Conservation (phyloP, 2,888 invertebrate species). For the Hirtodrosophila cameraria region DNA sequence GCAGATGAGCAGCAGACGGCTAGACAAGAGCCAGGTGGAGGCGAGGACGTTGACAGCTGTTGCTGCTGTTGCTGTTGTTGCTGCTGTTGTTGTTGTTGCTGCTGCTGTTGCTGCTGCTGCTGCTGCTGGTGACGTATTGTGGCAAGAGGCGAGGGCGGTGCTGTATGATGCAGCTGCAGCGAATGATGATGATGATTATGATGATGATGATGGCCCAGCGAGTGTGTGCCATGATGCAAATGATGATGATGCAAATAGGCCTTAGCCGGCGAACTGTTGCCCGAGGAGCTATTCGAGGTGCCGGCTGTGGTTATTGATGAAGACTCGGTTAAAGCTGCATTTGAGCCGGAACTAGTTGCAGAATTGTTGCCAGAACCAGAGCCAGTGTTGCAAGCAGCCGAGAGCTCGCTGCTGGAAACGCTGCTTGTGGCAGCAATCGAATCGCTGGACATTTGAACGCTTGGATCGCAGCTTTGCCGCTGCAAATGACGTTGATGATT, state of each 20-base stretch:
- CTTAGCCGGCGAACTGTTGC: constrained; percentile 55
- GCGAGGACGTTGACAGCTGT: constrained; percentile 27
- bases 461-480: constrained; percentile 61
- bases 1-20: constrained; percentile 54
- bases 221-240: constrained; percentile 44
- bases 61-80: constrained; percentile 35
- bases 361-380: not conserved
- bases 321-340: constrained; percentile 12
- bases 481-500: constrained; percentile 41
- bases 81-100: no score
- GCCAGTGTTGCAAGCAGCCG: constrained; percentile 2
- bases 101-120: constrained; percentile 49
- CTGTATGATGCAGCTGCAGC: constrained; percentile 66
- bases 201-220: constrained; percentile 49
- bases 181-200: constrained; percentile 68
- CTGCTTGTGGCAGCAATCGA: constrained; percentile 3
- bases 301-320: constrained; percentile 34
- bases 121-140: constrained; percentile 67
- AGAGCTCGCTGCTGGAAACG: constrained; percentile 5
- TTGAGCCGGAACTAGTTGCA: not conserved
- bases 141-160: constrained; percentile 66
- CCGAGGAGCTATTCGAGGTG: constrained; percentile 52
- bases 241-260: constrained; percentile 67
- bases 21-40: constrained; percentile 43
- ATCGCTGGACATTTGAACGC: constrained; percentile 31